Evolutionary conservation across 2,113 vertebrate genomes (phyloP).

Genomic region (Ictalurus furcatus): DNA sequence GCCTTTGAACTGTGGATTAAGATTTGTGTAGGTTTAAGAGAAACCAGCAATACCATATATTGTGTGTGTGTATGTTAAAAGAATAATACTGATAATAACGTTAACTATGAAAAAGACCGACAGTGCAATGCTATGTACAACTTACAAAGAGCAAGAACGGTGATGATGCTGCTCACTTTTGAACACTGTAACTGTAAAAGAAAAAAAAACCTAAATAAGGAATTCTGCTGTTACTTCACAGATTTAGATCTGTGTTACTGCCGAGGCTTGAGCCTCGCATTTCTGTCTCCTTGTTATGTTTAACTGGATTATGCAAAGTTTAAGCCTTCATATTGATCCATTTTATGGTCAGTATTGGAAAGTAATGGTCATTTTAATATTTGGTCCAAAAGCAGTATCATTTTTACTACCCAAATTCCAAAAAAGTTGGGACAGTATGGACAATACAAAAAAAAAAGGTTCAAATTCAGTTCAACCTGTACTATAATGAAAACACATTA

Average conservation of each 20-base stretch:
- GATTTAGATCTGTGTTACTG: not conserved
- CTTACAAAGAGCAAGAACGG: not conserved
- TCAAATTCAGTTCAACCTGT: no score
- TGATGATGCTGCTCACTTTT: not conserved
- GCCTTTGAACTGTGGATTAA: conserved; percentile 19
- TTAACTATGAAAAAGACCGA: conserved; percentile 41
- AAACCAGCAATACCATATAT: conserved; percentile 27
- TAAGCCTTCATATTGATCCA: not conserved
- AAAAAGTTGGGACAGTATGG: no score
- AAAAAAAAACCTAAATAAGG: not conserved
- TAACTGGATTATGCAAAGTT: not conserved
- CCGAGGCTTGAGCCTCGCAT: not conserved
- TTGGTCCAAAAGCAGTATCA: conserved; percentile 30
- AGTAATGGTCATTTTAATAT: conserved; percentile 38
- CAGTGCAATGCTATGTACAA: conserved; percentile 47
- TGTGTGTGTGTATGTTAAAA: conserved; percentile 50
- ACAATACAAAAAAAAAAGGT: no score
- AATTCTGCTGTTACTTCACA: conserved; percentile 8
- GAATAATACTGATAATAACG: conserved; percentile 26
- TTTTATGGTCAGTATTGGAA: conserved; percentile 33
- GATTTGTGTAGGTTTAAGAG: conserved; percentile 21
- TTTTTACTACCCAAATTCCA: not conserved
- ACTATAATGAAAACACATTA: no score
- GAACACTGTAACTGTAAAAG: conserved; percentile 11
- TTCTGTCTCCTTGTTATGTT: not conserved